Evolutionary conservation across 2,797 vertebrate genomes (phyloP), one percentile per base, ranked within the genome.

Genomic region (Tinamus major): DNA sequence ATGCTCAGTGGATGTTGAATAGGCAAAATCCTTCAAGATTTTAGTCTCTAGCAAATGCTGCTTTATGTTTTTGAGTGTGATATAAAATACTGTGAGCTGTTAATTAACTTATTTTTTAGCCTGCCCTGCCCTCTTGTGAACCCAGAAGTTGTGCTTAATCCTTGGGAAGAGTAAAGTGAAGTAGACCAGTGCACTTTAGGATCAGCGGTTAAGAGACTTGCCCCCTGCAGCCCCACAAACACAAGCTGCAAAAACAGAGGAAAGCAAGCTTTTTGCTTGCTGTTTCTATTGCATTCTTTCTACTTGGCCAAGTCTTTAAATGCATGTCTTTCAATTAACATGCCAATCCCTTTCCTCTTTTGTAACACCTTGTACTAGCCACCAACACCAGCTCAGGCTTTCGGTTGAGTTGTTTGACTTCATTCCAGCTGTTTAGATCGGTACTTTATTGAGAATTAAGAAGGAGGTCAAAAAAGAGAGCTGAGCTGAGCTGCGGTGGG

Each of bases 121-220:
- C 67, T 92, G 15, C 37, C 51, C 79, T 79, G 63, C 74, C 68
- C 35, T 91, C 74, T 94, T 90, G 77, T 86, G 83, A 94, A 49
- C 27, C 37, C 44, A 59, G 16, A 48, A 92, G 51, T 70, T 72
- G 35, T 59, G 15, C 21, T 70, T 91, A 63, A 79, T 35, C 46
- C 24, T 19, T 14, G 23, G 70, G 61, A 61, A 67, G 14, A 48
- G 27, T 33, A 77, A 77, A 65, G 7, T 49, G 61, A 77, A 65
- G 69, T 41, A 41, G 19, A 58, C 31, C 13, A 56, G 13, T 46
- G 10, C 72, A 39, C 35, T 68, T 35, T 48, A 35, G n/a, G 31
- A 18, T 70, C 10, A 49, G 13, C 51, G 56, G n/a, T 24, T 44
- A 39, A 87, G 46, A 92, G 29, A 53, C 56, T 64, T 67, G n/a